Conservation (phyloP, 2,113 vertebrate genomes). For the Triplophysa rosa region DNA sequence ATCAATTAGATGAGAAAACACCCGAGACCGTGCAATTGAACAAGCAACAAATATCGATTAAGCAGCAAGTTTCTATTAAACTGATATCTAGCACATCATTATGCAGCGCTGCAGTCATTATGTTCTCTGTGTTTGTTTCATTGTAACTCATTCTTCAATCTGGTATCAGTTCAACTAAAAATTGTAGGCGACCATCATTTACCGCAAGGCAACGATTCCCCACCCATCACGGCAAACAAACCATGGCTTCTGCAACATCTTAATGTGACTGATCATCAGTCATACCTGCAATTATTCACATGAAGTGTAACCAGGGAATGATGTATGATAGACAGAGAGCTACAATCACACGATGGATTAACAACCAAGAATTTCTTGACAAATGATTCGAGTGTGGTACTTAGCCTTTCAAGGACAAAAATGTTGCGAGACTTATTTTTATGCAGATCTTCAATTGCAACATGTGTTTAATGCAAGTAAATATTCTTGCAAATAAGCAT, state of each 20-base stretch:
- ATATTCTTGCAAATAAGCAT: too few species aligned
- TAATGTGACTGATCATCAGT: conserved; percentile 27
- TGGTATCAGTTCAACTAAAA: conserved; percentile 12
- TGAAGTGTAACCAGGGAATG: not conserved
- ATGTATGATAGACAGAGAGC: not conserved
- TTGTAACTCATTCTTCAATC: conserved; percentile 28
- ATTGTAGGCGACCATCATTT: conserved; percentile 43
- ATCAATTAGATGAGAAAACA: conserved; percentile 31
- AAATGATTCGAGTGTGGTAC: conserved; percentile 10
- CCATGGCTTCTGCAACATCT: conserved; percentile 41
- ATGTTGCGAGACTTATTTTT: not conserved
- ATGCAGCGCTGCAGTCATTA: conserved; percentile 4
- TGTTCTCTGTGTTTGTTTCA: conserved; percentile 32
- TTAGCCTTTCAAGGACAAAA: conserved; percentile 3
- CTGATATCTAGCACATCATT: conserved; percentile 17
- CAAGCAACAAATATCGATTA: conserved; percentile 31
- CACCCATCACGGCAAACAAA: conserved; percentile 42
- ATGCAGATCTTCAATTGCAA: not conserved
- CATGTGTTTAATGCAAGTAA: too few species aligned
- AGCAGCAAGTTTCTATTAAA: conserved; percentile 20
- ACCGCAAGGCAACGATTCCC: conserved; percentile 34
- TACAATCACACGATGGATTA: conserved; percentile 1
- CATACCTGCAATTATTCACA: conserved; percentile 24
- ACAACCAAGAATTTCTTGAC: not conserved
- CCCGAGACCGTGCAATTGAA: conserved; percentile 8